Base-by-base conservation (phyloP, 2,888 invertebrate genomes). In the Elegia similella region DNA sequence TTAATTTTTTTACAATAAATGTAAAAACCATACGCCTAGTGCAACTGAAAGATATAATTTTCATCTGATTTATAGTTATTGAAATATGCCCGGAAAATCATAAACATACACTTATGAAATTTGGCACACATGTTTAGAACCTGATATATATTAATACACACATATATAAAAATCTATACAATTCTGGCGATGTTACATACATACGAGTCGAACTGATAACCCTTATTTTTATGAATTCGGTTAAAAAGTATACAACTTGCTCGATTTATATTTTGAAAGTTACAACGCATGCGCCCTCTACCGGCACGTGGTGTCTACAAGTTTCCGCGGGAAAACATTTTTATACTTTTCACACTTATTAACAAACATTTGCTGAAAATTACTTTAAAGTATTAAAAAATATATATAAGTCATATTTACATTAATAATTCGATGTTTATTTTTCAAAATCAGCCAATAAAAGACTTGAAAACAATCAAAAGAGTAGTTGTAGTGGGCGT, bases 241-340 rank as follows among this genome's bases (percentile, higher is more conserved):
- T 23, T 23, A 23, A 23, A 23, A 23, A 23, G 23, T 23, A 23
- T 5, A 5, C 30, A 46, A 30, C 10, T 30, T 15, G 16, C 52
- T 55, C 30, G 16, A 42, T 42, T 57, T 46, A 44, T 30, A 13
- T 23, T 38, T 46, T 52, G 6, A 38, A n/a, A 23, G 23, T 23
- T 23, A 16, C 42, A 12, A 63, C 70, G 72, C 76, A 71, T 76
- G 79, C 78, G 75, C 72, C 16, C 59, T 61, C 61, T 66, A 53
- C 52, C 52, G 47, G 61, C 68, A 68, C 69, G 68, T 67, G 71
- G 64, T 68, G 55, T 56, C 62, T 46, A 55, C 56, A 5, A 60
- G 53, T 47, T 58, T 59, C 57, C 57, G 62, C 66, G 64, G 63
- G 64, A 66, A 67, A 63, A 23, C 7, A 53, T 13, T 47, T 53